These are phyloP conservation scores for Platyrinchus mystaceus DNA, from an alignment of 2,797 vertebrate genomes.

Conservation along the genomic window DNA sequence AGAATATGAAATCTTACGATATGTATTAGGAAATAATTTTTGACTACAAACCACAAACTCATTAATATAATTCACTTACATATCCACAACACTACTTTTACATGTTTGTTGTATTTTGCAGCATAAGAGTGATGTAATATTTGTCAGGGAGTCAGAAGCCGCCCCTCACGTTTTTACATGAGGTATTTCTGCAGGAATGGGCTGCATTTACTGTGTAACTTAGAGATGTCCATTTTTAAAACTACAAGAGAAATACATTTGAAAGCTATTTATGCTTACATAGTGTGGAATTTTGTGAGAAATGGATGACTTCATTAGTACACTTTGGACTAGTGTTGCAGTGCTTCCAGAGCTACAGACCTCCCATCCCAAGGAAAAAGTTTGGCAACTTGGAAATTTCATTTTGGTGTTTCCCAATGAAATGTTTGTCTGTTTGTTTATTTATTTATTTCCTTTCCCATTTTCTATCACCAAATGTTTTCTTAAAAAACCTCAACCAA, in stretches of 20 bases:
- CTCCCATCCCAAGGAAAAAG: not conserved
- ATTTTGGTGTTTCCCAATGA: not conserved
- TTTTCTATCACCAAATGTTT: not conserved
- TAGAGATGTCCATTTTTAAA: not conserved
- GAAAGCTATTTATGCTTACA: not conserved
- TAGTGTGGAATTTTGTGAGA: not conserved
- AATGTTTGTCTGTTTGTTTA: too few species aligned
- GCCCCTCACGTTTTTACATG: not conserved
- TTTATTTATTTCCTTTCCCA: not conserved
- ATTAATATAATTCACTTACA: not conserved
- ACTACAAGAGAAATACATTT: not conserved
- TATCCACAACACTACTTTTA: not conserved
- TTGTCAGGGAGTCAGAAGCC: not conserved
- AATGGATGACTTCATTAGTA: not conserved
- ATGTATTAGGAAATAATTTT: not conserved
- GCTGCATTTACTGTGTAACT: not conserved
- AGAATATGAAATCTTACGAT: not conserved
- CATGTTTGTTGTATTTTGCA: not conserved
- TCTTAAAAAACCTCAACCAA: not conserved
- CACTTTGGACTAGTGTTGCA: not conserved
- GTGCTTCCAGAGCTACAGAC: not conserved
- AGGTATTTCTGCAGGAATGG: not conserved
- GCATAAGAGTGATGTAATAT: not conserved
- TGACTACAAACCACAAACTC: not conserved
- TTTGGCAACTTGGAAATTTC: not conserved